Conservation (phyloP, 2,113 vertebrate species). For the Silurus asotus region DNA sequence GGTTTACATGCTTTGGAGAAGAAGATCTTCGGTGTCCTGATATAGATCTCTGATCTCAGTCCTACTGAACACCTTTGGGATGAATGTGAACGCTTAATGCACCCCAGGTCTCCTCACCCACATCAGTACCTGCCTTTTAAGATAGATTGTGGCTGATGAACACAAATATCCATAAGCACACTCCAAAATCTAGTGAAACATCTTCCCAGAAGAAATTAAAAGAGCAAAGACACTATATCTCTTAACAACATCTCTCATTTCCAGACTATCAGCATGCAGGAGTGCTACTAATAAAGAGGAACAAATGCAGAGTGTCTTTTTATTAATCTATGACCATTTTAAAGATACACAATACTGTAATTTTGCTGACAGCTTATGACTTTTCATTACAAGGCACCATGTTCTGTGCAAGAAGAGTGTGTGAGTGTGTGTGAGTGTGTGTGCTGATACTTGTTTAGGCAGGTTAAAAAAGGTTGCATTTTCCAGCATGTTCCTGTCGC, state of each 20-base stretch:
- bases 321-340: neutral
- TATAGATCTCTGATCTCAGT: too few relatives aligned
- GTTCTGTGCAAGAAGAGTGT: neutral
- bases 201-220: too few relatives aligned
- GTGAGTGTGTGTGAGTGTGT: neutral
- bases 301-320: neutral
- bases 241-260: neutral
- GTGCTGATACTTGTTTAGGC: constrained; percentile 4
- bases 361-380: neutral
- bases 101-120: too few relatives aligned
- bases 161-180: too few relatives aligned
- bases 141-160: too few relatives aligned
- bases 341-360: neutral
- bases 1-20: too few relatives aligned
- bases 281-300: neutral
- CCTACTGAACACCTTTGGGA: too few relatives aligned
- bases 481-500: constrained; percentile 26
- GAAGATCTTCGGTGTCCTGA: too few relatives aligned
- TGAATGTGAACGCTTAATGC: too few relatives aligned
- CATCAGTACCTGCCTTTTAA: too few relatives aligned
- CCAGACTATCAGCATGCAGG: neutral
- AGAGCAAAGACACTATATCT: too few relatives aligned
- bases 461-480: constrained; percentile 21
- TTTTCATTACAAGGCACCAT: neutral
- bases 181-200: too few relatives aligned